Evolutionary conservation across 2,113 vertebrate species (phyloP), one percentile per base, ranked within the genome.

Genomic region (Pterophyllum scalare): DNA sequence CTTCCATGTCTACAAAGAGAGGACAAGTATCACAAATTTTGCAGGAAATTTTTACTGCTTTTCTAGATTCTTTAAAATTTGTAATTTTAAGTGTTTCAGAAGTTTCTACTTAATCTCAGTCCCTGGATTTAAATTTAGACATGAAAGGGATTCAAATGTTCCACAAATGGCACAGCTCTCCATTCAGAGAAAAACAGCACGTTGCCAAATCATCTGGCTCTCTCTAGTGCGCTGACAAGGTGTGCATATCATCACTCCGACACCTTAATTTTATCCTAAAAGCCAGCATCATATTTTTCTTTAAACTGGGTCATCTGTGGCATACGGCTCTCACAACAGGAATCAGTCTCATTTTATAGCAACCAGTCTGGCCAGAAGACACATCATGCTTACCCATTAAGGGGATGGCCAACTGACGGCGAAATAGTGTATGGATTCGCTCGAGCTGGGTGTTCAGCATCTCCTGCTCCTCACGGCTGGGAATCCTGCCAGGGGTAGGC

Each of bases 371-470:
- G 43, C 88, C 67, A 77, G 52, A 85, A 15, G n/a, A 72, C 83
- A 56, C 13, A 7, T 54, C 72, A 56, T 78, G 78, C 97, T 96
- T 93, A 99, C 98, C 98, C 75, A 98, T 95, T 75, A 99, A 96
- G 0, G 98, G 98, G 79, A 99, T 82, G 20, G 97, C 96, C 95
- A 99, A 88, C 95, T 99, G 98, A 81, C 98, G 97, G 78, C 96
- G 96, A 91, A 99, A 99, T 38, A 99, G 96, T 1, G 93, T 95
- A 88, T 99, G 97, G 81, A 99, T 97, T 88, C 96, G 97, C 89
- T 97, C 96, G 1, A 98, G 96, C 94, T 99, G 98, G 80, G 91
- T 87, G 83, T 95, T 97, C 84, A 97, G 91, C 94, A 96, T 95
- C 94, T 97, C 96, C 96, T 99, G 97, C 94, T 98, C 94, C 90